These are phyloP conservation scores for Ctenomys sociabilis DNA, from an alignment of 2,113 vertebrate genomes.

Conservation along the genomic window DNA sequence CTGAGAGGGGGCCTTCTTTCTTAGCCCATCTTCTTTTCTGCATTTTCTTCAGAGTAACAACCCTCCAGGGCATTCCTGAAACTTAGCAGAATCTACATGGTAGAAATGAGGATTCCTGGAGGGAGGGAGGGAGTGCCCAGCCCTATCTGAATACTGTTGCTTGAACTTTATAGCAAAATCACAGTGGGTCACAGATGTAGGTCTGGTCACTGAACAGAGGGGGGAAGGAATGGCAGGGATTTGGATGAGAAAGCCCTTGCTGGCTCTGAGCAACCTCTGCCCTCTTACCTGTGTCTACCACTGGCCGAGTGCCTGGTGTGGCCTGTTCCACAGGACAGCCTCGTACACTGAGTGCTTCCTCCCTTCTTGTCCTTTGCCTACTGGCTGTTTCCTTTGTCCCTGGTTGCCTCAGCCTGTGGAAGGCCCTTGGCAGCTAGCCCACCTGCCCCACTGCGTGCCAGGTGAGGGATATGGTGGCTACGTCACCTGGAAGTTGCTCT, in stretches of 20 bases:
- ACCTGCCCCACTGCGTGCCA: not conserved
- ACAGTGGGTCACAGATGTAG: too few species aligned
- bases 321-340: not conserved
- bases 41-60: not conserved
- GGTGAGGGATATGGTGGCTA: not conserved
- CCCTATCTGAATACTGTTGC: not conserved
- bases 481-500: not conserved
- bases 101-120: not conserved
- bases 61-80: not conserved
- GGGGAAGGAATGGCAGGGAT: accelerated
- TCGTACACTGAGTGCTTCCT: not conserved
- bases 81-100: not conserved
- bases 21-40: not conserved
- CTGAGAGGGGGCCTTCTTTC: not conserved
- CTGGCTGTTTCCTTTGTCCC: not conserved
- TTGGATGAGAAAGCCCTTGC: not conserved
- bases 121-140: accelerated
- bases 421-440: not conserved
- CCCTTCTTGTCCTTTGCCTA: not conserved
- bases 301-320: not conserved
- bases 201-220: not conserved
- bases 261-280: not conserved
- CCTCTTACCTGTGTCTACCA: not conserved
- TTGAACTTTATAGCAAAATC: not conserved
- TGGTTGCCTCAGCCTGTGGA: not conserved